Evolutionary conservation across 2,113 vertebrate species (phyloP).

Genomic region (Myrmecobius fasciatus): DNA sequence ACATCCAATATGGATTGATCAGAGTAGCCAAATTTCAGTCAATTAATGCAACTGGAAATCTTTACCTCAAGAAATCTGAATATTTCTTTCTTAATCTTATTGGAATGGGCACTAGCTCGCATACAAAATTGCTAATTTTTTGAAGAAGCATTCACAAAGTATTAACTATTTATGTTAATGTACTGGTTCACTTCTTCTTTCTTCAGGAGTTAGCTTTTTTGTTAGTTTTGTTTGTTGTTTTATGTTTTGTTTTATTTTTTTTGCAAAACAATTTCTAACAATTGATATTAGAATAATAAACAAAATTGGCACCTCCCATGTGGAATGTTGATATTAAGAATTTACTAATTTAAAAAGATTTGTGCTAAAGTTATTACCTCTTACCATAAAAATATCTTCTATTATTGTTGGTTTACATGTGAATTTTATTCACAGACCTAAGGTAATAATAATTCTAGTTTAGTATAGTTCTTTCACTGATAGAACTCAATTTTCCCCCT

Average conservation of each 20-base stretch:
- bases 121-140: conserved; percentile 14
- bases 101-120: conserved; percentile 8
- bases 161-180: neutral
- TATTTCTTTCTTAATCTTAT: conserved; percentile 14
- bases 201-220: neutral
- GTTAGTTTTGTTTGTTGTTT: neutral
- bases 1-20: conserved; percentile 46
- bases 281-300: conserved; percentile 33
- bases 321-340: neutral
- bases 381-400: neutral
- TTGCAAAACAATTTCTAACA: neutral
- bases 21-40: conserved; percentile 37
- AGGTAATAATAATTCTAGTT: conserved; percentile 26
- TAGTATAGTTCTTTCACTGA: conserved; percentile 17
- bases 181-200: conserved; percentile 31
- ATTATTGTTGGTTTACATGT: conserved; percentile 35
- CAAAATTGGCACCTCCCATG: neutral
- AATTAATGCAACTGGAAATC: neutral
- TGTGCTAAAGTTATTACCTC: neutral
- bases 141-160: neutral
- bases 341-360: neutral
- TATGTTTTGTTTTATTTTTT: conserved; percentile 2
- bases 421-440: conserved; percentile 48
- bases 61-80: neutral
- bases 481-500: too few relatives aligned